Conservation (phyloP, 1,140 invertebrate species). For the Araneus ventricosus region DNA sequence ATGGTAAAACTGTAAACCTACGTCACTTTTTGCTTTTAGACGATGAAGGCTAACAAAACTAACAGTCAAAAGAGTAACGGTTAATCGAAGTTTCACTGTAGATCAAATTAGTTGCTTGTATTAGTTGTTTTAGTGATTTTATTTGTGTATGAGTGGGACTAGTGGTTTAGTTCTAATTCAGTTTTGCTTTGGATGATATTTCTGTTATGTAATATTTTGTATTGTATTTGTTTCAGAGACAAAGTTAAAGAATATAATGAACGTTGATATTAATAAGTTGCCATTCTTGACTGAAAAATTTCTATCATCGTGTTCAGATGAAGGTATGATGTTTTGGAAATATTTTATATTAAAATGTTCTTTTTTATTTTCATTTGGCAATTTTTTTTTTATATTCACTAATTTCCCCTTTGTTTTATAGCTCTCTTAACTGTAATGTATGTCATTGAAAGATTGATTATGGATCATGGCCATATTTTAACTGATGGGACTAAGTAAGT, state of each 20-base stretch:
- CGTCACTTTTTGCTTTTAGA: too few species aligned
- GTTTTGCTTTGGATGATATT: too few species aligned
- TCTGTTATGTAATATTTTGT: too few species aligned
- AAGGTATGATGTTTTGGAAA: conserved; percentile 80
- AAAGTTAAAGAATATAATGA: conserved; percentile 75
- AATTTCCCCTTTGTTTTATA: conserved; percentile 75
- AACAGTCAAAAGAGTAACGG: too few species aligned
- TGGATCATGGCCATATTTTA: conserved; percentile 83
- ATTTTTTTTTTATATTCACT: neutral
- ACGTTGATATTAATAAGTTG: conserved; percentile 87
- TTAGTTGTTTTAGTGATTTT: too few species aligned
- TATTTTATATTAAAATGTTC: neutral
- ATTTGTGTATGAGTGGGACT: too few species aligned
- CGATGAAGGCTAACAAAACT: too few species aligned
- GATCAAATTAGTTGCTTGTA: too few species aligned
- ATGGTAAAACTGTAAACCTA: too few species aligned
- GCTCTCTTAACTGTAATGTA: conserved; percentile 81
- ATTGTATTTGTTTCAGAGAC: conserved; percentile 74
- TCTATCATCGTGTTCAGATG: conserved; percentile 85
- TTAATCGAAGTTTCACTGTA: too few species aligned
- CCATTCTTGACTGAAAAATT: conserved; percentile 91
- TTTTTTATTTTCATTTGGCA: neutral
- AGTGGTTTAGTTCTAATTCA: too few species aligned
- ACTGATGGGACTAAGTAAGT: conserved; percentile 81
- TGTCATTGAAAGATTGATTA: conserved; percentile 84